A percentile compares a stretch with the other conserved stretches of the same genome.
Conservation (phyloP, 2,797 vertebrate genomes). For the Platyrinchus mystaceus region DNA sequence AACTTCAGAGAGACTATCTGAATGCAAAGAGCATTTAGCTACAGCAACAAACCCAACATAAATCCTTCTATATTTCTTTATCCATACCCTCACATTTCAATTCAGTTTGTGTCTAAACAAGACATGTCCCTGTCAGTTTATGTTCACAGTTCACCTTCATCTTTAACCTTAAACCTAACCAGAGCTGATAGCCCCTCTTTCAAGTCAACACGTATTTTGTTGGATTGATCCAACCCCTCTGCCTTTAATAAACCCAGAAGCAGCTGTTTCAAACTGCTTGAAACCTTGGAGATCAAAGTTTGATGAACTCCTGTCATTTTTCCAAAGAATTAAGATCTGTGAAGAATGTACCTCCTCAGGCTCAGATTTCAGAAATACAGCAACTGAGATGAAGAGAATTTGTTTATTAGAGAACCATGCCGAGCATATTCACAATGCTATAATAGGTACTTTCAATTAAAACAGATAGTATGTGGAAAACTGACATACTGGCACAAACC, state of each 20-base stretch:
- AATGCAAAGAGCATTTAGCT: background rate
- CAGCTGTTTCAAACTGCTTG: background rate
- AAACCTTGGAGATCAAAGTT: slow-evolving; percentile 12
- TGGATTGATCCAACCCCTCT: background rate
- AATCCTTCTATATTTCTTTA: background rate
- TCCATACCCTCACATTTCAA: background rate
- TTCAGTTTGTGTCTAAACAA: background rate
- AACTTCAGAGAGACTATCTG: background rate
- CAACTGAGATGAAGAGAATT: background rate
- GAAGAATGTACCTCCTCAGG: background rate
- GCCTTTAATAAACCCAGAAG: background rate
- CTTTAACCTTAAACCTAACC: background rate
- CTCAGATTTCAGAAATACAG: background rate
- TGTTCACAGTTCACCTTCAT: background rate
- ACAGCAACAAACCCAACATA: background rate
- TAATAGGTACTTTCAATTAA: background rate
- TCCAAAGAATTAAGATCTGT: background rate
- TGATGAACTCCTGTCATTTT: background rate
- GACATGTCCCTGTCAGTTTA: background rate
- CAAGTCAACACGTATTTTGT: background rate
- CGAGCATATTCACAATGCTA: background rate
- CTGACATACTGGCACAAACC: background rate
- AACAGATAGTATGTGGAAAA: background rate
- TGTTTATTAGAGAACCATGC: background rate
- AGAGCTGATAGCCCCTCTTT: slow-evolving; percentile 14